These are phyloP conservation scores for Odontothrips loti DNA, from an alignment of 2,888 invertebrate species.

Conservation along the genomic window DNA sequence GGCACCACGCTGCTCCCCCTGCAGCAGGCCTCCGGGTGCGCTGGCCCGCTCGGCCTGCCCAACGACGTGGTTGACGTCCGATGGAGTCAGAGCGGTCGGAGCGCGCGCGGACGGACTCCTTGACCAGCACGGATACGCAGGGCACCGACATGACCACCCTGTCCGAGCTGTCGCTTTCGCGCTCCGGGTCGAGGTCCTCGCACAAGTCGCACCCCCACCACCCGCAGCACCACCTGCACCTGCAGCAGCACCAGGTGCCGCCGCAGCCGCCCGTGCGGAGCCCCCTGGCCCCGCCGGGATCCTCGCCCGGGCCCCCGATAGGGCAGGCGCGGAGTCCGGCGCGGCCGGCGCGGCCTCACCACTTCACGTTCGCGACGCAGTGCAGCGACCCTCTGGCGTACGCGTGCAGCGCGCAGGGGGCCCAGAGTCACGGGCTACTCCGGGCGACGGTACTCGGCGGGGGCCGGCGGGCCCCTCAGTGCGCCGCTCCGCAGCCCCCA, in stretches of 20 bases:
- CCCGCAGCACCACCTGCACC: not conserved
- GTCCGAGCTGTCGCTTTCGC: constrained; percentile 11
- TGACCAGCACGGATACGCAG: constrained; percentile 15
- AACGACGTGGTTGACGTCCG: not conserved
- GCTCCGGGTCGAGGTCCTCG: constrained; percentile 1
- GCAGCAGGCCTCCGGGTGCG: not conserved
- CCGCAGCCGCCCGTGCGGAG: not conserved
- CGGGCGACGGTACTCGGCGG: not conserved
- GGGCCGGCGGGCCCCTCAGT: not conserved
- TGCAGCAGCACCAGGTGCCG: not conserved
- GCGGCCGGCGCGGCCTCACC: not conserved
- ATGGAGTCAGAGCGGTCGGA: constrained; percentile 8
- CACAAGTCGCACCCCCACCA: constrained; percentile 1
- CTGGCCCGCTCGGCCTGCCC: not conserved
- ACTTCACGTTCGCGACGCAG: constrained; percentile 24
- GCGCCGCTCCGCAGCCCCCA: not conserved
- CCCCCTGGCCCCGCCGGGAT: not conserved
- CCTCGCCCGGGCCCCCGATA: too few relatives aligned
- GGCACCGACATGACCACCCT: constrained; percentile 19
- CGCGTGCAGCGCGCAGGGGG: not conserved
- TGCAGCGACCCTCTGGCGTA: constrained; percentile 17
- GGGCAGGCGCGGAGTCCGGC: not conserved
- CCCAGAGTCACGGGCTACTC: not conserved
- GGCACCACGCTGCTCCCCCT: not conserved
- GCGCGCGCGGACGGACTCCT: constrained; percentile 4